phyloP scores from a whole-genome alignment of 2,797 vertebrate species.

The Champsocephalus esox region DNA sequence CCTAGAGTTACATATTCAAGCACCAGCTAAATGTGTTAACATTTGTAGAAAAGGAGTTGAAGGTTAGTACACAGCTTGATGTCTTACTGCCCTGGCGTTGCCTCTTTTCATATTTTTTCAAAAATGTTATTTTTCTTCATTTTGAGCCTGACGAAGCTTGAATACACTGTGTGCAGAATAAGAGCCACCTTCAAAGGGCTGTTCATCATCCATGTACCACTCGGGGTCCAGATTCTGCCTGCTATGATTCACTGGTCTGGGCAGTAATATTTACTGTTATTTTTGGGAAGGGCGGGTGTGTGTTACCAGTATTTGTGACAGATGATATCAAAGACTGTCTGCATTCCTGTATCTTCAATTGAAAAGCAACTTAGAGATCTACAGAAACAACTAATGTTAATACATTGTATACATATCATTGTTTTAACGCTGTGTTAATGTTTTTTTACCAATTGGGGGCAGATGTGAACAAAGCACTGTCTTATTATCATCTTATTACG shows the following conservation, averaged over 20 bases:
- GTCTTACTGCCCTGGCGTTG: background rate
- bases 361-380: background rate
- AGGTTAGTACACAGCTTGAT: background rate
- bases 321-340: background rate
- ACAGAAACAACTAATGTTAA: background rate
- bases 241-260: background rate
- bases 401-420: background rate
- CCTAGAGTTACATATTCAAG: background rate
- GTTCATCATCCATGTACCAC: constrained; percentile 14
- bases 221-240: constrained; percentile 3
- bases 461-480: background rate
- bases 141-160: constrained; percentile 7
- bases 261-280: background rate
- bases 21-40: constrained; percentile 5
- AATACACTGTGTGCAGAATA: constrained; percentile 26
- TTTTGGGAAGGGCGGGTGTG: background rate
- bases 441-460: background rate
- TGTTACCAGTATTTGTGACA: constrained; percentile 1
- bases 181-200: constrained; percentile 17
- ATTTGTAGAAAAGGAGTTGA: background rate
- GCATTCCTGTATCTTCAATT: background rate
- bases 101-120: constrained; percentile 19
- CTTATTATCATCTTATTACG: background rate
- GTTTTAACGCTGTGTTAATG: background rate
- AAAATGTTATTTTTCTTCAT: constrained; percentile 30